Percentiles rank a stretch among this genome's conserved stretches.
These are phyloP conservation scores for Metopia argyrocephala DNA, from an alignment of 2,888 invertebrate genomes.

Conservation along the genomic window DNA sequence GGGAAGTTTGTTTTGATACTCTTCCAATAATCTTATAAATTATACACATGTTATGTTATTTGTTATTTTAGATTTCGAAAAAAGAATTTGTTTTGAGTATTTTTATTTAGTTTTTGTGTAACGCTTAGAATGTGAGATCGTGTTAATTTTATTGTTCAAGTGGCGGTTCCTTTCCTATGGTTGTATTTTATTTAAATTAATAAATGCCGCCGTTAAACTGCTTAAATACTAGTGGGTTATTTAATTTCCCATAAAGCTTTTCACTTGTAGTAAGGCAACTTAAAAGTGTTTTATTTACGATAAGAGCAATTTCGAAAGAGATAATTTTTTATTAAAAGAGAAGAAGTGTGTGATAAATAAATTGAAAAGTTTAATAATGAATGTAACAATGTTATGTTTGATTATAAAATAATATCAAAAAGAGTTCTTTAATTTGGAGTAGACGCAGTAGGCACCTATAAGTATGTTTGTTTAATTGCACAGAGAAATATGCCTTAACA, in stretches of 20 bases:
- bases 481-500: constrained; percentile 49
- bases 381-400: neutral
- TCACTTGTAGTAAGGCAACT: neutral
- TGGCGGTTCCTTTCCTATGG: constrained; percentile 27
- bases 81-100: constrained; percentile 1
- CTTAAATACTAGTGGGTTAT: neutral
- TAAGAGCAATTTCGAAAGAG: neutral
- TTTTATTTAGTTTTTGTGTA: constrained; percentile 43
- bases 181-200: neutral
- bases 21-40: neutral
- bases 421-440: constrained; percentile 48
- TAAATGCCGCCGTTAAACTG: constrained; percentile 54
- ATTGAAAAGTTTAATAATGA: constrained; percentile 26
- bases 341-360: constrained; percentile 25
- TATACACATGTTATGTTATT: neutral
- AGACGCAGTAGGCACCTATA: constrained; percentile 57
- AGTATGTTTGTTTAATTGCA: constrained; percentile 12
- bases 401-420: constrained; percentile 2
- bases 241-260: constrained; percentile 35
- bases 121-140: constrained; percentile 51
- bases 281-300: neutral
- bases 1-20: constrained; percentile 8
- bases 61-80: neutral
- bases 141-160: neutral
- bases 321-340: neutral